Evolutionary conservation across 2,113 vertebrate species (phyloP).

Genomic region (Amphiprion ocellaris): DNA sequence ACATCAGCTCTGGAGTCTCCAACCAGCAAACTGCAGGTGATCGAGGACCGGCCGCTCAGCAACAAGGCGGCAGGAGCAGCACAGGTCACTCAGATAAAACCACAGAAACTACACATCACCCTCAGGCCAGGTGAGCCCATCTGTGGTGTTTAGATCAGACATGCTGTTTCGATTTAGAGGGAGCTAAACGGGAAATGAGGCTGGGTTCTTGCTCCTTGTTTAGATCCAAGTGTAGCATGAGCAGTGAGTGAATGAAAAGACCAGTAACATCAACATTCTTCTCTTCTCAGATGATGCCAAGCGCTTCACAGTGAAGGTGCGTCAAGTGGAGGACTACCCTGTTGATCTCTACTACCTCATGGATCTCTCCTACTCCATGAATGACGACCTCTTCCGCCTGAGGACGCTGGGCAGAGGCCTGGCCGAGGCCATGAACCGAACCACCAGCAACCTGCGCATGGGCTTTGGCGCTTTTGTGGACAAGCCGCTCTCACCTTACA

Average conservation of each 20-base stretch:
- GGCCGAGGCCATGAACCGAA: conserved; percentile 91
- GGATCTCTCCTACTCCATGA: conserved; percentile 98
- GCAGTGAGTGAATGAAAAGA: not conserved
- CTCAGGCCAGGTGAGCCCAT: conserved; percentile 89
- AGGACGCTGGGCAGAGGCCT: conserved; percentile 90
- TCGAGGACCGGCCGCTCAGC: conserved; percentile 89
- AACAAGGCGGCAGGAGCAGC: conserved; percentile 89
- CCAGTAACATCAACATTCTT: not conserved
- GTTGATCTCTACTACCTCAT: conserved; percentile 99
- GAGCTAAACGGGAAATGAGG: not conserved
- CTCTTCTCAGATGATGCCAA: conserved; percentile 89
- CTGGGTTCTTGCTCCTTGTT: not conserved
- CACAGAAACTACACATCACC: conserved; percentile 90
- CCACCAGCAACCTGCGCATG: conserved; percentile 96
- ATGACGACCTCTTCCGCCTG: conserved; percentile 92
- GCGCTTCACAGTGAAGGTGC: conserved; percentile 91
- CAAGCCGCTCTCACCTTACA: conserved; percentile 96
- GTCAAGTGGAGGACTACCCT: conserved; percentile 97
- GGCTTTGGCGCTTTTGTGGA: conserved; percentile 98
- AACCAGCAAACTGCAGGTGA: conserved; percentile 80
- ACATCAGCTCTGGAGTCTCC: conserved; percentile 87
- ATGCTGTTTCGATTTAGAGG: not conserved
- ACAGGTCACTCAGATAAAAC: conserved; percentile 92
- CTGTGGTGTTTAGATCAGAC: not conserved
- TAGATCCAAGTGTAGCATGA: no score